Percentiles rank a stretch among this genome's conserved stretches.
Evolutionary conservation across 2,797 vertebrate genomes (phyloP).

Genomic region (Potorous gilbertii): DNA sequence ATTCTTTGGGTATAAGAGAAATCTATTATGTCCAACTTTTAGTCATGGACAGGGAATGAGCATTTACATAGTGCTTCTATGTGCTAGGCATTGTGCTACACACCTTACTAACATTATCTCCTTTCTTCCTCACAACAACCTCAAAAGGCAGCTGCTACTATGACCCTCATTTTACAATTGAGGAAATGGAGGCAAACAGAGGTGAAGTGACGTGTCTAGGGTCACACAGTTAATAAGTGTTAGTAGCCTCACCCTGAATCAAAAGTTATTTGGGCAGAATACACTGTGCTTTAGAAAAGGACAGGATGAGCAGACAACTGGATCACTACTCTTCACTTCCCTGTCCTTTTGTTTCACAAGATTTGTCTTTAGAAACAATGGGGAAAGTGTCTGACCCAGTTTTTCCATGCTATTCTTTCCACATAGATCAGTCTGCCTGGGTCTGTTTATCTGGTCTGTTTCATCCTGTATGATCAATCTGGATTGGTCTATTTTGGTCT

Average conservation of each 20-base stretch:
- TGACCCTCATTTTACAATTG: background rate
- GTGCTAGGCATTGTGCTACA: background rate
- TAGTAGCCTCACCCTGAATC: background rate
- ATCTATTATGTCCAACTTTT: background rate
- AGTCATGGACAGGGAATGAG: background rate
- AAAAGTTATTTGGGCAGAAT: background rate
- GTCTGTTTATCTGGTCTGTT: background rate
- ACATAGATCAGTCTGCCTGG: background rate
- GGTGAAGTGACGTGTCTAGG: background rate
- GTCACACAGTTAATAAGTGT: background rate
- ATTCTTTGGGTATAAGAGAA: background rate
- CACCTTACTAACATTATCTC: background rate
- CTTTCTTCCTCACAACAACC: background rate
- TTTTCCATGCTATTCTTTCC: background rate
- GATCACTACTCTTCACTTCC: background rate
- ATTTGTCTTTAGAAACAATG: background rate
- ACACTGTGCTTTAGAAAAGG: background rate
- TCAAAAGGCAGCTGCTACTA: background rate
- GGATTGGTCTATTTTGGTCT: background rate
- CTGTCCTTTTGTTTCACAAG: background rate
- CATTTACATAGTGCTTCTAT: background rate
- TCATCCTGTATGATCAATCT: background rate
- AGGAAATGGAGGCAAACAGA: background rate
- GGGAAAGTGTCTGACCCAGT: background rate
- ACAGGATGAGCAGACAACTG: background rate